Base-by-base conservation (phyloP, 2,888 invertebrate genomes). In the Lacanobia wlatinum region DNA sequence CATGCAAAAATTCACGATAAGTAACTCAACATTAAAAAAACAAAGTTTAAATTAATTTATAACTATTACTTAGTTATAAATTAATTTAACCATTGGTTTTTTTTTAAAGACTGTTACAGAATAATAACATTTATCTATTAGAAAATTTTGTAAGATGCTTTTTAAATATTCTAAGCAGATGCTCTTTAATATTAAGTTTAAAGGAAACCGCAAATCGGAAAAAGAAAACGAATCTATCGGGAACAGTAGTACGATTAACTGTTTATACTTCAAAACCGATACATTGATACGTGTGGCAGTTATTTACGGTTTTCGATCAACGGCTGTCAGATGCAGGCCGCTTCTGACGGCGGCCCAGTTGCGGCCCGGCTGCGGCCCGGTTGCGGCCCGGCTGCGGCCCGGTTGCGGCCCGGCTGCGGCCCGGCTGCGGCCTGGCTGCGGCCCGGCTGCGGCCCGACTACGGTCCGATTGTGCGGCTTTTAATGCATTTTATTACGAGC, bases 291-390 rank as follows among this genome's bases (percentile, higher is more conserved):
- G 40, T 60, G 65, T 59, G 38, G 16, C 14, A 21, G 59, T 67
- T 80, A 81, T 77, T 77, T 64, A 73, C 53, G 53, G 56, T 23
- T 72, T 68, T 66, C 79, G 62, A 76, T 80, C 72, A 80, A 34
- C 53, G 14, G 23, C 82, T 70, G 80, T 80, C 82, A 73, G 55
- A 9, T 58, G 60, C 80, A 80, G 59, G 38, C 52, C n/a, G 60
- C 23, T 46, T 65, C 16, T 12, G 68, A 59, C 10, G 21, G 40
- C 53, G 21, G 34, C 28, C 59, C 56, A 48, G 21, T 73, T 58
- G 34, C 53, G 23, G 34, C 28, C 59, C 52, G 52, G 16, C 73
- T 58, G 40, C 46, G 43, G 43, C 23, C 50, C 18, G 53, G 18
- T 28, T 68, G 34, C 53, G 23, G 34, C 28, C 59, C 52, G 52